phyloP scores from a whole-genome alignment of 2,797 vertebrate genomes.

The Characodon lateralis region DNA sequence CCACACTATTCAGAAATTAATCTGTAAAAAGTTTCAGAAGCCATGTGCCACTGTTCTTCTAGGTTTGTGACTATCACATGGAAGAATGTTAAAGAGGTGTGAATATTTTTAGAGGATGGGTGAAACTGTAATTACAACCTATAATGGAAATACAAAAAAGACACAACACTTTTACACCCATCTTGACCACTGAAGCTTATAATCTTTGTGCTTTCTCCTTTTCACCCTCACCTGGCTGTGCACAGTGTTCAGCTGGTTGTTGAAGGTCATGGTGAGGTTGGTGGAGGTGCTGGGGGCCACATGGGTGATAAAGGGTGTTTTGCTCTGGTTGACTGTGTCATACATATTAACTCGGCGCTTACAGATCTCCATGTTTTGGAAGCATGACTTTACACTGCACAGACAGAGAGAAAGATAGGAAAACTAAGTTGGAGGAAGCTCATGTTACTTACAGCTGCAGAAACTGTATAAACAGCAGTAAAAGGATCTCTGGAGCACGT shows the following conservation, averaged over 20 bases:
- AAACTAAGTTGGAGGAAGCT: not conserved
- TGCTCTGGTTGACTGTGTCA: conserved; percentile 99
- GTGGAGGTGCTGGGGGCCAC: conserved; percentile 98
- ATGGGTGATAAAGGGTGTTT: conserved; percentile 98
- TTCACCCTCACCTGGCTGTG: conserved; percentile 79
- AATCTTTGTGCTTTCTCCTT: not conserved
- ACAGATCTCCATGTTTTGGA: conserved; percentile 99
- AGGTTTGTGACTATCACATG: not conserved
- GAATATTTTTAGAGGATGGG: not conserved
- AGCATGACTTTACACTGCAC: conserved; percentile 96
- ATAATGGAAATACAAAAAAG: conserved; percentile 6
- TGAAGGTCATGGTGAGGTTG: conserved; percentile 99
- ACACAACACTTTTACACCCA: conserved; percentile 13
- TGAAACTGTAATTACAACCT: not conserved
- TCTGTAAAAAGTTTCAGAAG: no score
- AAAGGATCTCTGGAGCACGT: conserved; percentile 48
- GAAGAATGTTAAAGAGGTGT: not conserved
- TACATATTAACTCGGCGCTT: conserved; percentile 98
- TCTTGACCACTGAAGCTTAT: not conserved
- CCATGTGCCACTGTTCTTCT: no score
- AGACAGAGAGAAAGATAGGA: conserved; percentile 1
- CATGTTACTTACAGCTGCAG: not conserved
- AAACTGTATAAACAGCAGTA: conserved; percentile 8
- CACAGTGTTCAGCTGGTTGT: conserved; percentile 99
- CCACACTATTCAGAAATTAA: no score